Evolutionary conservation across 2,888 invertebrate species (phyloP).

Genomic region (Melangyna quadrimaculata): DNA sequence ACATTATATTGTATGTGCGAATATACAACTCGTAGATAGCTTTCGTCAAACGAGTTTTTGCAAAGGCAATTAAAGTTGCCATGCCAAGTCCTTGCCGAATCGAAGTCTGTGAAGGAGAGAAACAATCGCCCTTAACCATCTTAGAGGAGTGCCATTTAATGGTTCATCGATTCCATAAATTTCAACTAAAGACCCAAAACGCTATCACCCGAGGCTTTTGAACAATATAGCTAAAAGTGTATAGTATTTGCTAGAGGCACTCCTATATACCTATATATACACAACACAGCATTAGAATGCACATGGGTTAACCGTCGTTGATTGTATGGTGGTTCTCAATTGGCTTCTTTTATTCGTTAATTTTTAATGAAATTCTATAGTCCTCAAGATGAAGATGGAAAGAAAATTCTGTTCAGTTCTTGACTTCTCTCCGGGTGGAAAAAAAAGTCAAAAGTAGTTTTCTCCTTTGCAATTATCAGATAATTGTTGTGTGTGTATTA

Average conservation of each 20-base stretch:
- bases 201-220: slow-evolving; percentile 1
- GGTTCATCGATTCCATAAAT: slow-evolving; percentile 37
- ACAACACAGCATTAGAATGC: slow-evolving; percentile 17
- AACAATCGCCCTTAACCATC: slow-evolving; percentile 27
- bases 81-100: slow-evolving; percentile 4
- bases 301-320: slow-evolving; percentile 25
- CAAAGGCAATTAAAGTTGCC: slow-evolving; percentile 18
- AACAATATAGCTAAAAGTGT: not conserved
- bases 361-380: slow-evolving; percentile 57
- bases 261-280: slow-evolving; percentile 9
- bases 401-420: not conserved
- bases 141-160: slow-evolving; percentile 24
- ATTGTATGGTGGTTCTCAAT: slow-evolving; percentile 43
- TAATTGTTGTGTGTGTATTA: slow-evolving; percentile 54
- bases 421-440: not conserved
- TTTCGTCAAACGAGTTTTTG: slow-evolving; percentile 3
- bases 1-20: not conserved
- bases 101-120: not conserved
- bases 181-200: slow-evolving; percentile 11
- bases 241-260: slow-evolving; percentile 32
- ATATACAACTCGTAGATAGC: not conserved
- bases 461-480: slow-evolving; percentile 53
- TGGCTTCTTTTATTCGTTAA: slow-evolving; percentile 58
- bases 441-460: slow-evolving; percentile 40
- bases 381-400: slow-evolving; percentile 26